These are phyloP conservation scores for Echinops telfairi DNA, from an alignment of 2,113 vertebrate species.

Conservation along the genomic window DNA sequence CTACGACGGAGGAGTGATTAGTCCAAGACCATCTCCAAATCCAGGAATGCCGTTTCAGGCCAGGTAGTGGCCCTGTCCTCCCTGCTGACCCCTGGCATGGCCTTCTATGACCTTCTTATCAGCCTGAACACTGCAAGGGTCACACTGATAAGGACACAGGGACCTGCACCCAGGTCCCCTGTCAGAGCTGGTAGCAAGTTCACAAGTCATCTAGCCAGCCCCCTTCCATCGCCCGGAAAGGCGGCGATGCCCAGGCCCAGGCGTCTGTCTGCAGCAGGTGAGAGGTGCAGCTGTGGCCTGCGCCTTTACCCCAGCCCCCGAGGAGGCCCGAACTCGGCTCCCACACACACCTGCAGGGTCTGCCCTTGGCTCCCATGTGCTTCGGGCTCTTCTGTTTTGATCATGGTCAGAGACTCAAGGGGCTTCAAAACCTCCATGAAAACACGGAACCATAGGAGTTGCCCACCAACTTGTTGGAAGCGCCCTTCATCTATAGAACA, in stretches of 20 bases:
- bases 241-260: too few species aligned
- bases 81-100: accelerated
- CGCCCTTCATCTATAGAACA: background rate
- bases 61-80: background rate
- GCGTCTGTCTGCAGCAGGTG: background rate
- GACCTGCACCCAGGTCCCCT: background rate
- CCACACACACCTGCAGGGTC: background rate
- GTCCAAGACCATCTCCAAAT: accelerated
- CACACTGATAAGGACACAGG: background rate
- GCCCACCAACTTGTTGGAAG: too few species aligned
- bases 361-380: background rate
- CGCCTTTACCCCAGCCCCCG: background rate
- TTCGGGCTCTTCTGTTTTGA: background rate
- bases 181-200: background rate
- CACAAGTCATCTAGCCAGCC: background rate
- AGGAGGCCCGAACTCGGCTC: background rate
- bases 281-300: accelerated
- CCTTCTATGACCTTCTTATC: background rate
- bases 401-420: background rate
- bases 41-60: background rate
- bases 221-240: background rate
- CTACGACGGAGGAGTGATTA: background rate
- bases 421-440: too few species aligned
- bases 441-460: too few species aligned
- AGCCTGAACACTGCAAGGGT: background rate